These are phyloP conservation scores for Bimastos eiseni DNA, from an alignment of 2,888 invertebrate genomes.

Conservation along the genomic window DNA sequence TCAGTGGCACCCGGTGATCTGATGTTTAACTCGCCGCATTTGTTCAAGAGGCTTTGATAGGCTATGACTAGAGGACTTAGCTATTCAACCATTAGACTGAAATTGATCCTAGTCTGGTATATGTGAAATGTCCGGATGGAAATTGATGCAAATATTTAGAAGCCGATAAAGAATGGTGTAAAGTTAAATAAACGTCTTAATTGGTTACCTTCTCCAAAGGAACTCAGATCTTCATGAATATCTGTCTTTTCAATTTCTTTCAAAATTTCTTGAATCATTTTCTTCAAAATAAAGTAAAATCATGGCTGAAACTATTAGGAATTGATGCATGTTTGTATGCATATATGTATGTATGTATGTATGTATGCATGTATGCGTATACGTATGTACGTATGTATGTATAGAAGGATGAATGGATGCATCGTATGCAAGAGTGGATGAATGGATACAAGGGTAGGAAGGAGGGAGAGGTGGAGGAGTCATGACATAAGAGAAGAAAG, in stretches of 20 bases:
- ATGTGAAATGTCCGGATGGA: neutral
- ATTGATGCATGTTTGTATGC: neutral
- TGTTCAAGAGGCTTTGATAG: neutral
- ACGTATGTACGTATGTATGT: too few species aligned
- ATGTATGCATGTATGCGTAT: neutral
- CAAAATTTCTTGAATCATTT: slow-evolving; percentile 8
- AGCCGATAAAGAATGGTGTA: neutral
- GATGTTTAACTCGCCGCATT: neutral
- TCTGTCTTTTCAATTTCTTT: neutral
- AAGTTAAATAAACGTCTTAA: neutral
- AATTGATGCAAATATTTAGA: neutral
- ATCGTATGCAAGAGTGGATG: too few species aligned
- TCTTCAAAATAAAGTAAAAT: neutral
- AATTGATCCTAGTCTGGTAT: neutral
- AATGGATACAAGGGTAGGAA: neutral
- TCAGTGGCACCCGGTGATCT: too few species aligned
- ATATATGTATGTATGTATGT: neutral
- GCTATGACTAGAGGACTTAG: too few species aligned
- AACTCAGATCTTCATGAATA: neutral
- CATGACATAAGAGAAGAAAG: neutral
- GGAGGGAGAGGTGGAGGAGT: neutral
- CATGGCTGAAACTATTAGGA: neutral
- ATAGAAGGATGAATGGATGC: neutral
- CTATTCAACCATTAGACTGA: neutral
- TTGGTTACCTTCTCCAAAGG: slow-evolving; percentile 14